phyloP scores from a whole-genome alignment of 2,113 vertebrate genomes.

The Neolamprologus sp. region DNA sequence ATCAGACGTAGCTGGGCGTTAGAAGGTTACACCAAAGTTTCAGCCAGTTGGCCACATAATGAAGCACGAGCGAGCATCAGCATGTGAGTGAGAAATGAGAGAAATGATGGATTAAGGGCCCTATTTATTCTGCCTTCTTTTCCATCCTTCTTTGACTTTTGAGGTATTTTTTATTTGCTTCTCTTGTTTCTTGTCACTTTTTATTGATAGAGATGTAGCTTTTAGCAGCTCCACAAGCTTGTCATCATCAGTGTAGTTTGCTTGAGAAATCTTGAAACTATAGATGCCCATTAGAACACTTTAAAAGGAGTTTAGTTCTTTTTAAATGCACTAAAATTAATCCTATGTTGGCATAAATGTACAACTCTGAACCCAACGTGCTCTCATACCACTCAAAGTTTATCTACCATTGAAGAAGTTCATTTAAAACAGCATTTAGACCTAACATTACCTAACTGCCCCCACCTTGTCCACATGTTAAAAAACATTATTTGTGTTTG shows the following conservation, averaged over 20 bases:
- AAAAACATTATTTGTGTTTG: background rate
- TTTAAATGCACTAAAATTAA: background rate
- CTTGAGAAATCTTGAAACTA: background rate
- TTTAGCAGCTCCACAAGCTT: background rate
- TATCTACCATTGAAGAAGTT: background rate
- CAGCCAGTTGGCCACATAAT: background rate
- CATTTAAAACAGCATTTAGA: background rate
- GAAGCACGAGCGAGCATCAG: background rate
- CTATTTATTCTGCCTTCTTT: background rate
- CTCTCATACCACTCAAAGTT: background rate
- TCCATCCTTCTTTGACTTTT: background rate
- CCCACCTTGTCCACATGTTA: background rate
- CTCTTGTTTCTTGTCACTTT: background rate
- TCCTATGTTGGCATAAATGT: background rate
- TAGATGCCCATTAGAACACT: background rate
- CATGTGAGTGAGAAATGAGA: background rate
- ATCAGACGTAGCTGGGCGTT: accelerated
- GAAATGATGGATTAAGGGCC: background rate
- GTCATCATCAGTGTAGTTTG: background rate
- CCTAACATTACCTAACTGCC: background rate
- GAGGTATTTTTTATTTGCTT: background rate
- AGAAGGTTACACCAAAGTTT: background rate
- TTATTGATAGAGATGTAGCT: background rate
- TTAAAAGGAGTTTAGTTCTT: background rate
- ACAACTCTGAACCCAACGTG: background rate